phyloP scores from a whole-genome alignment of 2,113 vertebrate genomes.

The Grallaria varia region DNA sequence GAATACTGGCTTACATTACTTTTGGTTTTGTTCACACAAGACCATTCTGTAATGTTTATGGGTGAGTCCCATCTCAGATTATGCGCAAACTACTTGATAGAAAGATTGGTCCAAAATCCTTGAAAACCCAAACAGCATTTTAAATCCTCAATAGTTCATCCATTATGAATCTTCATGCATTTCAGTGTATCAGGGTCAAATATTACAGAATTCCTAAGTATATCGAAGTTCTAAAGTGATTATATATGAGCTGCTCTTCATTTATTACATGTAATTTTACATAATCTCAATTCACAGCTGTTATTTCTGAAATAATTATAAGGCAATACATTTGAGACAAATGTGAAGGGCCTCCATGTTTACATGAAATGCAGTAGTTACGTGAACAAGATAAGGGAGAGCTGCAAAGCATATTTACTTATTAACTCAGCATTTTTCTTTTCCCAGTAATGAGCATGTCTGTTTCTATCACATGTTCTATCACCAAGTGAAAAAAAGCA shows the following conservation, averaged over 20 bases:
- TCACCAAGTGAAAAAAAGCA: not conserved
- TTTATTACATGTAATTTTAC: not conserved
- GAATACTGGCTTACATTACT: not conserved
- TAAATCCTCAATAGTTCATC: not conserved
- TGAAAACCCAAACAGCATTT: not conserved
- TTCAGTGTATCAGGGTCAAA: not conserved
- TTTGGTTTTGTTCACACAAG: not conserved
- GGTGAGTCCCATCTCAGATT: not conserved
- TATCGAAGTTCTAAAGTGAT: not conserved
- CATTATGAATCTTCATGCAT: not conserved
- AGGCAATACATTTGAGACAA: not conserved
- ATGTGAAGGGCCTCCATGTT: not conserved
- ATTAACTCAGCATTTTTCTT: not conserved
- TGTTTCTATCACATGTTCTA: not conserved
- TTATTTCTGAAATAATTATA: not conserved
- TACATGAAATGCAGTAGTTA: not conserved
- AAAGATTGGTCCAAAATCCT: not conserved
- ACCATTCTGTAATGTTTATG: not conserved
- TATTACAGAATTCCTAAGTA: not conserved
- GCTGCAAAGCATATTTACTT: not conserved
- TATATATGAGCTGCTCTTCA: not conserved
- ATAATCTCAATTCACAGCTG: not conserved
- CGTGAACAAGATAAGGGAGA: not conserved
- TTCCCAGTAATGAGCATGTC: not conserved
- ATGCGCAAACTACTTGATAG: not conserved